Conservation (phyloP, 1,140 invertebrate species). For the Latrodectus geometricus region DNA sequence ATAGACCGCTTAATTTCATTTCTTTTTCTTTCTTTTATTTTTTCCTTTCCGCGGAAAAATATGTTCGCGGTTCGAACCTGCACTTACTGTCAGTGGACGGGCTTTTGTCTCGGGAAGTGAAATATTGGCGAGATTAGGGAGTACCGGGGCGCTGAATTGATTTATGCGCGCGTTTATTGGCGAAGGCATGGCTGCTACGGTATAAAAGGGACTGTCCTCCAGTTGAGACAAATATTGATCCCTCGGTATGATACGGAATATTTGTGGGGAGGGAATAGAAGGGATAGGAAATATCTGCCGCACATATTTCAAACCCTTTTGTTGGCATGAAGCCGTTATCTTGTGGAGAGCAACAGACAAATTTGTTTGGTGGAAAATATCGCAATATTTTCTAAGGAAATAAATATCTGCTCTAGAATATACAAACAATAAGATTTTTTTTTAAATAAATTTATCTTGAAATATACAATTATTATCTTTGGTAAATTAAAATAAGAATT, state of each 20-base stretch:
- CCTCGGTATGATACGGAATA: too few species aligned
- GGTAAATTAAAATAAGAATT: too few species aligned
- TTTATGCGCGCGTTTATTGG: neutral
- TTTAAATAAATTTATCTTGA: too few species aligned
- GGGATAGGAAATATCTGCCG: neutral
- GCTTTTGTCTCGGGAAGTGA: constrained; percentile 6
- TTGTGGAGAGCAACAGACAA: too few species aligned
- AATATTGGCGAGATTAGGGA: neutral
- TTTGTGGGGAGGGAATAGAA: neutral
- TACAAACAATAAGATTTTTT: too few species aligned
- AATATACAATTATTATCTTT: too few species aligned
- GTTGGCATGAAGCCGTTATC: too few species aligned
- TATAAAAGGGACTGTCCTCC: neutral
- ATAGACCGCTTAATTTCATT: constrained; percentile 12
- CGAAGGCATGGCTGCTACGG: neutral
- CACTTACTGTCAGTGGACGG: neutral
- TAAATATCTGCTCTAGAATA: too few species aligned
- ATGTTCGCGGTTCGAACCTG: constrained; percentile 4
- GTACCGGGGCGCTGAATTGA: neutral
- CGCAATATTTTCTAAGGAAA: too few species aligned
- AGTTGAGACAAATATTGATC: neutral
- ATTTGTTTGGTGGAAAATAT: too few species aligned
- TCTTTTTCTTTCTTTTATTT: neutral
- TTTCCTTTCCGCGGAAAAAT: neutral
- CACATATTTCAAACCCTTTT: neutral